Evolutionary conservation across 2,888 invertebrate genomes (phyloP).

Genomic region (Drosophila stalkeri): DNA sequence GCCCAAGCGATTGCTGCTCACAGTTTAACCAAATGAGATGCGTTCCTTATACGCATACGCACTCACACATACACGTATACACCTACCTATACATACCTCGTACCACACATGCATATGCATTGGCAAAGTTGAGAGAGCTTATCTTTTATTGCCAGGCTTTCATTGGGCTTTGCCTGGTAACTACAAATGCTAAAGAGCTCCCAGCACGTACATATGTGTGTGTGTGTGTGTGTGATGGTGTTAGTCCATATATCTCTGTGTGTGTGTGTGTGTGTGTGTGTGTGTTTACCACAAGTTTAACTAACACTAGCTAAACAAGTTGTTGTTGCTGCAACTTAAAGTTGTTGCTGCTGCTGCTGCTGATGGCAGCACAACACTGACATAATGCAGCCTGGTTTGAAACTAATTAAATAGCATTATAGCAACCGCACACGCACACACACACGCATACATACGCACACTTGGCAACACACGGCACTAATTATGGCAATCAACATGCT

Average conservation of each 20-base stretch:
- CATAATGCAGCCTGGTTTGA: slow-evolving; percentile 68
- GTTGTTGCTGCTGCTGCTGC: slow-evolving; percentile 29
- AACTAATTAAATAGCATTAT: slow-evolving; percentile 75
- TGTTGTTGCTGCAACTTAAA: slow-evolving; percentile 41
- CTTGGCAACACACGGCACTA: slow-evolving; percentile 46
- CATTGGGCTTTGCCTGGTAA: slow-evolving; percentile 63
- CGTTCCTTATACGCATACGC: slow-evolving; percentile 53
- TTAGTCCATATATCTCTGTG: not conserved
- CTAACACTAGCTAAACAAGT: slow-evolving; percentile 41
- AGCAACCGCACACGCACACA: slow-evolving; percentile 20
- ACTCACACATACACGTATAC: slow-evolving; percentile 7
- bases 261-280: slow-evolving; percentile 6
- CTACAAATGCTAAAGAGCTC: slow-evolving; percentile 49
- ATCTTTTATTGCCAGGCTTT: slow-evolving; percentile 77
- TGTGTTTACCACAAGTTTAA: slow-evolving; percentile 45
- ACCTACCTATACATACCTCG: not conserved
- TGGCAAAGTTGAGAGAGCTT: slow-evolving; percentile 54
- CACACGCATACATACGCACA: slow-evolving; percentile 13
- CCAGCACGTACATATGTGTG: slow-evolving; percentile 5
- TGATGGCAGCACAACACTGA: slow-evolving; percentile 27
- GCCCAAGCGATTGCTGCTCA: slow-evolving; percentile 41
- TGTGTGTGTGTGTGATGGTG: not conserved
- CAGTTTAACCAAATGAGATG: slow-evolving; percentile 72
- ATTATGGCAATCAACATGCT: slow-evolving; percentile 75
- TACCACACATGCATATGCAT: slow-evolving; percentile 3